A percentile compares a stretch with the other conserved stretches of the same genome.
Conservation (phyloP, 2,888 invertebrate species). For the Camponotus fellah region DNA sequence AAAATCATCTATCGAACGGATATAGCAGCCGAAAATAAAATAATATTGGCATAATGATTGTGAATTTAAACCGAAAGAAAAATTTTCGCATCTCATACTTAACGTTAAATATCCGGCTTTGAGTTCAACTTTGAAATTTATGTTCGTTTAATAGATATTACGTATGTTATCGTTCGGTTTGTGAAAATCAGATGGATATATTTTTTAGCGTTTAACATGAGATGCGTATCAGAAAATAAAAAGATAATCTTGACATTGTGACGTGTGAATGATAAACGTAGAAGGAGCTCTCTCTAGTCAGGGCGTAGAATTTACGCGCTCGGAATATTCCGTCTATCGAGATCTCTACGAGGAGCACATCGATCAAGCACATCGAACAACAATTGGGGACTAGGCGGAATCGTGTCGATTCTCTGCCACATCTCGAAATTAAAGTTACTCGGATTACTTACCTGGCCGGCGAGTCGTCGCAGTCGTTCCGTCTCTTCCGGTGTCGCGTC, state of each 20-base stretch:
- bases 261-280: slow-evolving; percentile 24
- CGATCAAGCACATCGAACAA: slow-evolving; percentile 71
- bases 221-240: neutral
- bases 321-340: slow-evolving; percentile 31
- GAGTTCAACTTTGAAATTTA: neutral
- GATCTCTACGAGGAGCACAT: slow-evolving; percentile 62
- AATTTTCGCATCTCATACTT: neutral
- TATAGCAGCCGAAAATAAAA: neutral
- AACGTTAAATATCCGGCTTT: neutral
- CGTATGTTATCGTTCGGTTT: neutral
- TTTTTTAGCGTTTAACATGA: neutral
- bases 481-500: slow-evolving; percentile 95
- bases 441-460: slow-evolving; percentile 90
- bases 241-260: neutral
- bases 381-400: slow-evolving; percentile 58
- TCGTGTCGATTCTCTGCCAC: neutral
- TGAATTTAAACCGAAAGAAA: slow-evolving; percentile 12
- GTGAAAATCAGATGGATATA: neutral
- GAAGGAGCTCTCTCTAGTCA: slow-evolving; percentile 17
- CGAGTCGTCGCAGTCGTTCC: slow-evolving; percentile 94
- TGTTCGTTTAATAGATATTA: neutral
- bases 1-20: slow-evolving; percentile 16
- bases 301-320: neutral
- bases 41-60: neutral
- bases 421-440: slow-evolving; percentile 18